These are phyloP conservation scores for Taeniopygia guttata DNA, from an alignment of 2,797 vertebrate species.

Conservation along the genomic window DNA sequence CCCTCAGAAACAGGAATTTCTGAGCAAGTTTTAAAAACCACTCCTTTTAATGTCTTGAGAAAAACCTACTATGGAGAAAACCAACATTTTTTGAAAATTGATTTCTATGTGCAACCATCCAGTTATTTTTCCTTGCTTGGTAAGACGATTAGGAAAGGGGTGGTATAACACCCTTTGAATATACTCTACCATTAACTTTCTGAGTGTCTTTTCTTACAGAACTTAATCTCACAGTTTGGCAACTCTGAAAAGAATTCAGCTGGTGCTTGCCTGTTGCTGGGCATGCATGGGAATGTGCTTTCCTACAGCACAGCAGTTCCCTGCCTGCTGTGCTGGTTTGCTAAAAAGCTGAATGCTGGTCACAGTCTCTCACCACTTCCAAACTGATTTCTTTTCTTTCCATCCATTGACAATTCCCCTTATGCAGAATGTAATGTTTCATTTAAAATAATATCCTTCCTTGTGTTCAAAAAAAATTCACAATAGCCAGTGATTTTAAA, in stretches of 20 bases:
- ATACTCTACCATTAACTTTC: neutral
- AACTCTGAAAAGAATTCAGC: neutral
- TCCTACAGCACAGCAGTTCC: neutral
- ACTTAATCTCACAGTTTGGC: fast-evolving
- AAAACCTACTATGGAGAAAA: neutral
- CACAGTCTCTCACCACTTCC: neutral
- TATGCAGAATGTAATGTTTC: neutral
- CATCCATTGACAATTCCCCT: neutral
- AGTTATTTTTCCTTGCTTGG: neutral
- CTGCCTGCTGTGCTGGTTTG: neutral
- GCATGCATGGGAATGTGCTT: fast-evolving
- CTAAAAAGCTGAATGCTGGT: neutral
- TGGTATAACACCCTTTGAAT: neutral
- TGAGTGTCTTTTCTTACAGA: neutral
- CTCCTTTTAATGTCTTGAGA: neutral
- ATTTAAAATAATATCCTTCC: neutral
- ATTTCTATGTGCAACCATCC: neutral
- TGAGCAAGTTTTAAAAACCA: neutral
- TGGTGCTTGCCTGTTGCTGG: neutral
- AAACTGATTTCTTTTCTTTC: neutral
- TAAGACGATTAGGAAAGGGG: neutral
- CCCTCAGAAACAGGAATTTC: neutral
- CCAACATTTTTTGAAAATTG: neutral
- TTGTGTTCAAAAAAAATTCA: neutral
- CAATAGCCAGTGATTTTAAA: neutral